Base-by-base conservation (phyloP, 2,888 invertebrate species). In the Pedicia rivosa region DNA sequence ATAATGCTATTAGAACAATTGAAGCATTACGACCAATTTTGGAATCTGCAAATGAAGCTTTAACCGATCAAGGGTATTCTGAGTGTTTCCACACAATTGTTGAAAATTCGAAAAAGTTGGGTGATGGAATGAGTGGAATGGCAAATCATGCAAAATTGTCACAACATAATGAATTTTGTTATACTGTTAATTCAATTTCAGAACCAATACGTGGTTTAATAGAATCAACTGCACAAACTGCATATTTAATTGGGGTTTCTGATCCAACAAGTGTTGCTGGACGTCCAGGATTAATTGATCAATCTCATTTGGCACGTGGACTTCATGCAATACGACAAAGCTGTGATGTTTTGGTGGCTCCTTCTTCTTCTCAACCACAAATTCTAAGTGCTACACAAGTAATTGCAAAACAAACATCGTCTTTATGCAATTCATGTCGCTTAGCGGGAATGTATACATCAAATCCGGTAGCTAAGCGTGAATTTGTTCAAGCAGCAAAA, bases 401-500 rank as follows among this genome's bases (percentile, higher is more conserved):
- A 43, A 87, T 97, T 35, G 97, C 97, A 10, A 92, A 91, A 56
- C 91, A 97, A 63, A 95, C 97, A 0, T 87, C 88, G 44, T 79
- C 90, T 6, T 67, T 98, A 35, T 97, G 97, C 62, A 94, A 92
- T 55, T 84, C 92, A 26, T 97, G 97, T 54, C 74, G 95, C 20
- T 72, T 79, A 36, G 95, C 97, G 1, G 92, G 92, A 20, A 82
- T 84, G 44, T 83, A 83, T 53, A 90, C 91, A 2, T 73, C 70
- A 40, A 88, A 88, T 59, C 86, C 92, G 1, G 82, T 83, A 4
- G 91, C 91, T 38, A 95, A 95, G 64, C 65, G 92, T 22, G 94
- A 94, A 60, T 95, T 98, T 60, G 94, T 98, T 37, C 91, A 95
- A 56, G 84, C 90, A 44, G 97, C 97, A 37, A 92, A 94, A 58